Base-by-base conservation (phyloP, 2,888 invertebrate genomes). In the Ischnura elegans region DNA sequence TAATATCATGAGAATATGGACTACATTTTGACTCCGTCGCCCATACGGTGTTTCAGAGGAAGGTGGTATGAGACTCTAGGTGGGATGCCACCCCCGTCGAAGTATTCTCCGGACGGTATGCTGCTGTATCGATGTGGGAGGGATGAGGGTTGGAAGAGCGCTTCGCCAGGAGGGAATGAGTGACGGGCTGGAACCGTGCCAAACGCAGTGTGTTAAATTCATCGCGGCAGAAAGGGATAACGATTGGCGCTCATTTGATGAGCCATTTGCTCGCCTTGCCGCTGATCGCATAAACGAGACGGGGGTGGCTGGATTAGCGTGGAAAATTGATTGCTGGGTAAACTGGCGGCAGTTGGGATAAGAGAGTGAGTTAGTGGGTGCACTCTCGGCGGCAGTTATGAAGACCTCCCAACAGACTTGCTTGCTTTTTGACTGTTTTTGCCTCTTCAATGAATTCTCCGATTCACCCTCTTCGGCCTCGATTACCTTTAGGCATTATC, bases 201-300 rank as follows among this genome's bases (percentile, higher is more conserved):
- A 90, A 90, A 90, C 61, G 90, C 61, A 61, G n/a, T 46, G 86
- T 46, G 46, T 87, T 87, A 87, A 87, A 87, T 46, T 87, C 46
- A 47, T 51, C 87, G 87, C 25, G 36, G 47, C 46, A 51, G 87
- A 46, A 51, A 51, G 46, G 46, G 51, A 51, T 51, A n/a, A 36
- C 87, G 76, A 76, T 76, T 76, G 36, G 76, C 76, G 76, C 76
- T 76, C 76, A 76, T 76, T 76, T 76, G 16, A 13, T 21, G 76
- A 76, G 25, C 36, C 76, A 76, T 76, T 76, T 76, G 36, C 76
- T 76, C 76, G 76, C 76, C 36, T 76, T 76, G 36, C 76, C 36
- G 76, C 10, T 76, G 76, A 76, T 76, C 76, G 76, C 76, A 76
- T 76, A 36, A 76, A 36, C 66, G 66, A 66, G 66, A 66, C 29